Percentiles rank a stretch among this genome's conserved stretches.
phyloP scores from a whole-genome alignment of 2,888 invertebrate species.

The Epirrhoe alternata region DNA sequence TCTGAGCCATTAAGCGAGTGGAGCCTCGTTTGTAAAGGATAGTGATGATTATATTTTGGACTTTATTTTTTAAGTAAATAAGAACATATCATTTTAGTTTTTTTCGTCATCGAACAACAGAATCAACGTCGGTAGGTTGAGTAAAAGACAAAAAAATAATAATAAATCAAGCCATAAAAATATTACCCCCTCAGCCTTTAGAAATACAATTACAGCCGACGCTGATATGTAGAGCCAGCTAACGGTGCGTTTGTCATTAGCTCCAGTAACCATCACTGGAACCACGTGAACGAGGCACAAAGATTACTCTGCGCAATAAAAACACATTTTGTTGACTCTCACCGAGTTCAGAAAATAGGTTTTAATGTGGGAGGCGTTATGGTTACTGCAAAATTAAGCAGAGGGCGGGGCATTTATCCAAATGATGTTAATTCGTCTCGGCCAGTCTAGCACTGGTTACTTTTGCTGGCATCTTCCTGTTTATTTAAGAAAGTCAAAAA shows the following conservation, averaged over 20 bases:
- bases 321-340: constrained; percentile 37
- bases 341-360: constrained; percentile 32
- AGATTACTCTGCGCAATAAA: constrained; percentile 34
- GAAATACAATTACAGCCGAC: too few relatives aligned
- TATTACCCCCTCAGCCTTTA: too few relatives aligned
- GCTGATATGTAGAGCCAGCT: too few relatives aligned
- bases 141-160: too few relatives aligned
- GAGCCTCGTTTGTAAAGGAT: constrained; percentile 17
- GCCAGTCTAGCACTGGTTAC: constrained; percentile 4
- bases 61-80: too few relatives aligned
- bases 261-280: background rate
- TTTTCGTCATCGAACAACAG: too few relatives aligned
- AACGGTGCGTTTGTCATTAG: too few relatives aligned
- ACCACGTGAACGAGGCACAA: constrained; percentile 9
- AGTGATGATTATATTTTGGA: too few relatives aligned
- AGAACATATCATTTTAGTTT: too few relatives aligned
- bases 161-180: too few relatives aligned
- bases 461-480: background rate
- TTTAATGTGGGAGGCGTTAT: constrained; percentile 40
- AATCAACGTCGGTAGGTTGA: too few relatives aligned
- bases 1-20: constrained; percentile 32
- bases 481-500: too few relatives aligned
- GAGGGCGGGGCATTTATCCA: constrained; percentile 31
- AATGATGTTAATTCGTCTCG: constrained; percentile 34
- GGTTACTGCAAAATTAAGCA: constrained; percentile 34